Conservation (phyloP, 2,113 vertebrate genomes). For the Ramphastos sulfuratus region DNA sequence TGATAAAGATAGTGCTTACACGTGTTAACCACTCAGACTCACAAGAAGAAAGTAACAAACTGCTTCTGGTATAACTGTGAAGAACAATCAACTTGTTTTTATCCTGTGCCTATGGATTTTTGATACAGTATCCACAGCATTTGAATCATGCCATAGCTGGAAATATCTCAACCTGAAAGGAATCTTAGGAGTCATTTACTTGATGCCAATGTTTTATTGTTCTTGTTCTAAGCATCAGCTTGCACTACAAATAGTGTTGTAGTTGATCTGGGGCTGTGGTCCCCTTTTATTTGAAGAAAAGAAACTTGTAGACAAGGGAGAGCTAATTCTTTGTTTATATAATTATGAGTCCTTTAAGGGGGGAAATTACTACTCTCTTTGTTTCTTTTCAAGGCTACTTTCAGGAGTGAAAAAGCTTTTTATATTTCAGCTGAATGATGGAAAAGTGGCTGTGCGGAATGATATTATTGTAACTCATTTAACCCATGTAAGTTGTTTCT, state of each 20-base stretch:
- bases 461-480: slow-evolving; percentile 94
- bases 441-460: slow-evolving; percentile 90
- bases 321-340: background rate
- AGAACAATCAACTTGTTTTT: background rate
- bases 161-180: background rate
- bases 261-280: background rate
- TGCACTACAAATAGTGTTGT: rapidly evolving
- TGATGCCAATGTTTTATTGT: background rate
- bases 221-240: background rate
- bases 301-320: background rate
- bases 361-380: background rate
- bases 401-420: slow-evolving; percentile 96
- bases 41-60: background rate
- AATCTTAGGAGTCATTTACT: background rate
- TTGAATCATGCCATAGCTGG: background rate
- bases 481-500: slow-evolving; percentile 85
- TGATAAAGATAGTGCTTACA: background rate
- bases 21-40: background rate
- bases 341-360: background rate
- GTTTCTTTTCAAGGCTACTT: slow-evolving; percentile 86
- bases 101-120: background rate
- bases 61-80: background rate
- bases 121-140: background rate
- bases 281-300: background rate
- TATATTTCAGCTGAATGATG: slow-evolving; percentile 93